Evolutionary conservation across 2,113 vertebrate species (phyloP), one percentile per base, ranked within the genome.

Genomic region (Chaetodon trifascialis): DNA sequence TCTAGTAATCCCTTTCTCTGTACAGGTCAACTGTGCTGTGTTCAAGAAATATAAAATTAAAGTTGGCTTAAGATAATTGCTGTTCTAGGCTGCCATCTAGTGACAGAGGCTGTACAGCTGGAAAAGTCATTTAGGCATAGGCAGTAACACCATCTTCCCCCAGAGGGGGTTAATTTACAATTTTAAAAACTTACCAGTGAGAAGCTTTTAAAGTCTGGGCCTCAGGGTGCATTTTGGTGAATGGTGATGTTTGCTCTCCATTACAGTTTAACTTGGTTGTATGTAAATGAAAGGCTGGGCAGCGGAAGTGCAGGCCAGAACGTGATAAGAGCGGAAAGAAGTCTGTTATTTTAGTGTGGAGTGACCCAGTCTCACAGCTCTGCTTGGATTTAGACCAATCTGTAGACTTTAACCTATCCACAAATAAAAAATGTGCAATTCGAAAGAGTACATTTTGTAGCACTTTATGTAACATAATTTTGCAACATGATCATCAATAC

Each of bases 231-330:
- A n/a, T 88, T 88, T 90, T 89, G 70, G 79, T 90, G 78, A 92
- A 91, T 91, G 72, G 60, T 62, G 23, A 46, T 94, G 67, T 95
- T 95, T 94, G 74, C 75, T 90, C 56, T 85, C 54, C 46, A 80
- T 94, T 93, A 94, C 82, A 93, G 19, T 94, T 95, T 94, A 95
- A 94, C 92, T 88, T 76, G 55, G 90, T 86, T 77, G 55, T 73
- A 60, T 83, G 81, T 80, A 83, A 88, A 88, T 83, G 25, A 4
- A 56, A 65, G 62, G 14, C 58, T 0, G 40, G 36, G 25, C 71
- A 89, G 66, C 84, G 91, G 90, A 93, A 93, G 64, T 82, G 23
- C 49, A 52, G 66, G 69, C 82, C 83, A 80, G 68, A 84, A 60
- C 1, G 63, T 64, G 91, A 94, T 92, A 94, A 90, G 73, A 90